Percentiles rank a stretch among this genome's conserved stretches.
Evolutionary conservation across 1,140 invertebrate genomes (phyloP).

Genomic region (Carcinoscorpius rotundicauda): DNA sequence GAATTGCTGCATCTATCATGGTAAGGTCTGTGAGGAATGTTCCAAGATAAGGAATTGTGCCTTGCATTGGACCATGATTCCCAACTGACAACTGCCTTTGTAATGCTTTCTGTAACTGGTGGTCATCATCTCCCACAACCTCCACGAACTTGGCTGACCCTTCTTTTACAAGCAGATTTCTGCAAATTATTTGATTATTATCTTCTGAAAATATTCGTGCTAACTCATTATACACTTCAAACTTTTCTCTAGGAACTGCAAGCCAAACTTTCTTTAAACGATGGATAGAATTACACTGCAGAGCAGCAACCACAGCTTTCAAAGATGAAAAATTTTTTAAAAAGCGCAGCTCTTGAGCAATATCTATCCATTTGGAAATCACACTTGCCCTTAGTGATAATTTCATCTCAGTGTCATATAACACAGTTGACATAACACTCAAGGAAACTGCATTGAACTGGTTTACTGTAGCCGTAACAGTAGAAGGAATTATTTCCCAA

Average conservation of each 20-base stretch:
- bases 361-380: slow-evolving; percentile 91
- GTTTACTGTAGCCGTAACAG: slow-evolving; percentile 89
- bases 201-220: slow-evolving; percentile 94
- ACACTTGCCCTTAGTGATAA: slow-evolving; percentile 65
- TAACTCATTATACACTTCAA: slow-evolving; percentile 83
- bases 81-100: slow-evolving; percentile 45
- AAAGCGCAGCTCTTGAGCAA: slow-evolving; percentile 83
- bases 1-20: slow-evolving; percentile 98
- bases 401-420: slow-evolving; percentile 54
- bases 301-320: slow-evolving; percentile 91
- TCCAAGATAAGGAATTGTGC: slow-evolving; percentile 95
- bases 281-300: slow-evolving; percentile 92
- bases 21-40: slow-evolving; percentile 97
- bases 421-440: slow-evolving; percentile 72
- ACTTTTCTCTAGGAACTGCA: slow-evolving; percentile 51
- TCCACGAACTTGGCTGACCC: slow-evolving; percentile 95
- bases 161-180: slow-evolving; percentile 83
- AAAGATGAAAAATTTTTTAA: slow-evolving; percentile 98
- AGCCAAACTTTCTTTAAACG: slow-evolving; percentile 86
- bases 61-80: slow-evolving; percentile 30
- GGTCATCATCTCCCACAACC: slow-evolving; percentile 71
- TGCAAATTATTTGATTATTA: slow-evolving; percentile 87
- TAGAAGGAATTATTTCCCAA: slow-evolving; percentile 36
- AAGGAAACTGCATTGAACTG: slow-evolving; percentile 96
- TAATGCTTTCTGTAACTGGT: slow-evolving; percentile 71